Base-by-base conservation (phyloP, 2,888 invertebrate species). In the Isotomurus palustris region DNA sequence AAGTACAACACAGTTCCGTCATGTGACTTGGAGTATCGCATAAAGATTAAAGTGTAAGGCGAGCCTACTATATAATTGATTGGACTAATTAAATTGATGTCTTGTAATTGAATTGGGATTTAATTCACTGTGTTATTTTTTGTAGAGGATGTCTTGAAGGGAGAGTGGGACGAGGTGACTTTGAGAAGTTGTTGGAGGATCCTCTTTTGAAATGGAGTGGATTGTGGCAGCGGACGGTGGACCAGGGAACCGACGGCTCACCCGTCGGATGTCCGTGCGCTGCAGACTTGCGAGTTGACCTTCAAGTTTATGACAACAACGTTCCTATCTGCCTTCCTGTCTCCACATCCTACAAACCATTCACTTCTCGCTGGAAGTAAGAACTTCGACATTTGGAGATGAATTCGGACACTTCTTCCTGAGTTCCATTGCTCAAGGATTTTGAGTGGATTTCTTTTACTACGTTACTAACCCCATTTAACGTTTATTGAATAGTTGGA, bases 171-270 rank as follows among this genome's bases (percentile, higher is more conserved):
- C 86, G 89, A 72, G 91, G 91, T 0, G 87, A 88, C 72, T 93
- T 90, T 80, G 88, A 91, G 72, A 87, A 90, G 73, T 77, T 96
- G 3, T 78, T 95, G 1, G 82, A 84, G 22, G 88, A 95, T 73
- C 93, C 94, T 0, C 85, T 92, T 81, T 79, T 95, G 51, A 88
- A 91, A 72, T 93, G 88, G 76, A 92, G 92, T 0, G 95, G 94
- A 0, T 77, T 91, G 1, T 91, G 89, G 74, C 87, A 88, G n/a
- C n/a, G n/a, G n/a, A n/a, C n/a, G n/a, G n/a, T n/a, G n/a, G n/a
- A n/a, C n/a, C n/a, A n/a, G n/a, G n/a, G n/a, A n/a, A n/a, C n/a
- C n/a, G n/a, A n/a, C n/a, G n/a, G n/a, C n/a, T n/a, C n/a, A n/a
- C n/a, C n/a, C n/a, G n/a, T n/a, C n/a, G n/a, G n/a, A n/a, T n/a